Evolutionary conservation across 1,140 invertebrate genomes (phyloP), one percentile per base, ranked within the genome.

Genomic region (Mya arenaria): DNA sequence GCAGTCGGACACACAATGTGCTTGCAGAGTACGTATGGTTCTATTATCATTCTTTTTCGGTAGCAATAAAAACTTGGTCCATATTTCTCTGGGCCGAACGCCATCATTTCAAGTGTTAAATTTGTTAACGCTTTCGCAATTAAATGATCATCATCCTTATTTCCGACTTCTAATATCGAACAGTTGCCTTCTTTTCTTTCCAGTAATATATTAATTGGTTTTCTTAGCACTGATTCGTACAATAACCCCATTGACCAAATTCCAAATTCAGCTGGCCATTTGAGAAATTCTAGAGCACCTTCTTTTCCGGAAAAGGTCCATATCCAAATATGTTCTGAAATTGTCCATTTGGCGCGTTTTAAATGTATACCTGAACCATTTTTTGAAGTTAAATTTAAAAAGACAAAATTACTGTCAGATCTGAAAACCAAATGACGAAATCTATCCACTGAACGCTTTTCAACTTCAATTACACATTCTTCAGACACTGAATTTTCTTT

Each of bases 211-310:
- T 8, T 6, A 28, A 65, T 77, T 34, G 73, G 73, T 48, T 34
- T 32, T n/a, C 36, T 36, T 17, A 58, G 34, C 6, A 65, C 58
- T 41, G 44, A 65, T 23, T 10, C 25, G 23, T 25, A 23, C 19
- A 77, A 23, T 17, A 77, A 28, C 15, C 44, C 73, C 73, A 77
- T 65, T n/a, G 73, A 77, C 73, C 73, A 77, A 19, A 77, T 77
- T 15, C 60, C 60, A 41, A 65, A 77, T 17, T 77, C 73, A 13
- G 66, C 55, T 8, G 73, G 73, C 73, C 73, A 77, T 15, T 55
- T 63, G 25, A 77, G 37, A 34, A 77, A 23, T 17, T 55, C 41
- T 3, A 77, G 73, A 13, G 28, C 73, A 15, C 73, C 73, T 23
- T 77, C 36, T 17, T 77, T 77, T 4, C 73, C 62, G 60, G 63